Evolutionary conservation across 1,140 invertebrate species (phyloP), one percentile per base, ranked within the genome.

Genomic region (Saccostrea echinata): DNA sequence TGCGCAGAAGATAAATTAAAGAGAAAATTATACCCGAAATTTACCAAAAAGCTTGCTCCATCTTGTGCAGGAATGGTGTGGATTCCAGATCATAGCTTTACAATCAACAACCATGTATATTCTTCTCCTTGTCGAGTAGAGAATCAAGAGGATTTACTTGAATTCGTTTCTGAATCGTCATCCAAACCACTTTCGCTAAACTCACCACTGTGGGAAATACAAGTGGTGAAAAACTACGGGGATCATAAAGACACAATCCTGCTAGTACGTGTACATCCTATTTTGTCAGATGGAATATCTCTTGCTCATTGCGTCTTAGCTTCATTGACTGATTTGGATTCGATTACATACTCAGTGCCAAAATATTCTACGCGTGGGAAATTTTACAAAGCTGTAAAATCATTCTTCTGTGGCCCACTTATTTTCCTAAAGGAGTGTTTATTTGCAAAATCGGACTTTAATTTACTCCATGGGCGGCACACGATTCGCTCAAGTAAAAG

Each of bases 201-300:
- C 12, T 94, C 95, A 85, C 96, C 96, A 0, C 92, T 96, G 2
- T 96, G 96, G 96, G 96, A 96, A 90, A 93, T 96, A 11, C 95
- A 96, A 57, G 94, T 96, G 3, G 88, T 96, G 18, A 91, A 93
- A n/a, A 94, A 95, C 84, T 95, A 94, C 88, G 95, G 95, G 8
- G 91, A 93, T 21, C 92, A 94, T 12, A 90, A 93, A 82, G 96
- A 96, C 86, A 95, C 95, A 0, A 93, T 96, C 1, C 93, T 96
- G 6, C 91, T 96, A 27, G 91, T 96, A 16, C 92, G 96, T 1
- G 94, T 96, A 13, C 96, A 96, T 92, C 96, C 96, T 35, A 95
- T 95, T 87, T 88, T 96, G n/a, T 95, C 96, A 1, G 96, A 96
- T 92, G 96, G 96, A 11, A 95, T 96, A 84, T 95, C 96, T 1